Percentiles rank a stretch among this genome's conserved stretches.
phyloP scores from a whole-genome alignment of 2,113 vertebrate species.

The Leptodactylus fuscus region DNA sequence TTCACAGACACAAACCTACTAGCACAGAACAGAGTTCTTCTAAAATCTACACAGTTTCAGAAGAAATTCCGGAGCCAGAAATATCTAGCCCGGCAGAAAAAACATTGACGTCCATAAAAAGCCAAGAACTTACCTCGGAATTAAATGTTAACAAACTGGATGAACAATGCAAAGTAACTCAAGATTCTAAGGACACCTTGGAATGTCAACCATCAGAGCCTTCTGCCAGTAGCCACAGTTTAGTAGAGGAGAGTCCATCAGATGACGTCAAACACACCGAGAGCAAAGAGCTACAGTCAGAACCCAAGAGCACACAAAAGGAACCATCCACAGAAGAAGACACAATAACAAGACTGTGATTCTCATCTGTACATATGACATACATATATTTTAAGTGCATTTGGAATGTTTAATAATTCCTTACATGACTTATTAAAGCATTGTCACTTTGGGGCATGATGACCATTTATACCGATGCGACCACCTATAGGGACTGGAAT shows the following conservation, averaged over 20 bases:
- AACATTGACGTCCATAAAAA: constrained; percentile 66
- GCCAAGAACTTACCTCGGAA: constrained; percentile 68
- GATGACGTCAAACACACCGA: constrained; percentile 61
- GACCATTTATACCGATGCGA: constrained; percentile 64
- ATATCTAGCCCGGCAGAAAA: constrained; percentile 69
- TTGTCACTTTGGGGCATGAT: constrained; percentile 66
- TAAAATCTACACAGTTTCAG: constrained; percentile 82
- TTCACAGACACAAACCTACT: constrained; percentile 77
- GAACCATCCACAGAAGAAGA: constrained; percentile 72
- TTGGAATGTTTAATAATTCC: constrained; percentile 65
- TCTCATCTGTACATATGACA: constrained; percentile 57
- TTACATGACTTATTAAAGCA: constrained; percentile 68
- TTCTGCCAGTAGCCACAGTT: constrained; percentile 63
- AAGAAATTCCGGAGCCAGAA: constrained; percentile 78
- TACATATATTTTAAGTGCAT: constrained; percentile 69
- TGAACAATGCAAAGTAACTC: constrained; percentile 61
- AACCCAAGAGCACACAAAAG: constrained; percentile 58
- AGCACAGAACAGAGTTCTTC: constrained; percentile 71
- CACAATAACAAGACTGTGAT: constrained; percentile 78
- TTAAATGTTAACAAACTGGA: constrained; percentile 66
- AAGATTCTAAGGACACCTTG: constrained; percentile 59
- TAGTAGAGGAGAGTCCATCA: constrained; percentile 64
- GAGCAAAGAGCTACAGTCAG: constrained; percentile 53
- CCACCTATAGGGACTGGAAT: constrained; percentile 65
- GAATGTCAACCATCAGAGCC: constrained; percentile 64